Evolutionary conservation across 1,140 invertebrate species (phyloP).

Genomic region (Pogonognathellus flavescens): DNA sequence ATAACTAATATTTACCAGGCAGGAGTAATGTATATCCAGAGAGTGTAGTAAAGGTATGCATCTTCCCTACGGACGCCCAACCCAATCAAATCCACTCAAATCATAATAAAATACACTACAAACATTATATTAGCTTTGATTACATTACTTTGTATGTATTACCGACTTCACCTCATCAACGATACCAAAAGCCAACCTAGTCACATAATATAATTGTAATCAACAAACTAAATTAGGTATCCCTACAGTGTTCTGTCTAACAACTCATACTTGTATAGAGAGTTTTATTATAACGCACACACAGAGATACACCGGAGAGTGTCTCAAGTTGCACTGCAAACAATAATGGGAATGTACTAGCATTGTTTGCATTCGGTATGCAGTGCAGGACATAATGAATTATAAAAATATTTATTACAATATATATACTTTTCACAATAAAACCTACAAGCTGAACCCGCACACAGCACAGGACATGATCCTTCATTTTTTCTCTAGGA

Average conservation of each 20-base stretch:
- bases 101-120: slow-evolving; percentile 49
- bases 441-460: slow-evolving; percentile 9
- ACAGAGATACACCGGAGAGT: background rate
- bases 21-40: background rate
- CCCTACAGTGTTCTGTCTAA: slow-evolving; percentile 4
- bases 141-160: slow-evolving; percentile 42
- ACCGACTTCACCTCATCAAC: slow-evolving; percentile 8
- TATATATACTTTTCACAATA: slow-evolving; percentile 28
- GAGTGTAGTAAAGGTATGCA: slow-evolving; percentile 2
- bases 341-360: background rate
- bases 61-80: slow-evolving; percentile 40
- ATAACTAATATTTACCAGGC: background rate
- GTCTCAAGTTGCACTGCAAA: background rate
- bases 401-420: slow-evolving; percentile 14
- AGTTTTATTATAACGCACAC: background rate
- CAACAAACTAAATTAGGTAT: slow-evolving; percentile 25
- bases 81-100: slow-evolving; percentile 51
- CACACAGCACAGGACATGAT: background rate
- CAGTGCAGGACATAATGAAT: background rate
- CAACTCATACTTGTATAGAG: background rate
- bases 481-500: background rate
- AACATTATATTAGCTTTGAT: slow-evolving; percentile 30
- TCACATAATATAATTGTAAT: slow-evolving; percentile 11
- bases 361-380: background rate
- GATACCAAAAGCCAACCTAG: slow-evolving; percentile 14